Evolutionary conservation across 2,113 vertebrate species (phyloP), one percentile per base, ranked within the genome.

Genomic region (Bubo scandiacus): DNA sequence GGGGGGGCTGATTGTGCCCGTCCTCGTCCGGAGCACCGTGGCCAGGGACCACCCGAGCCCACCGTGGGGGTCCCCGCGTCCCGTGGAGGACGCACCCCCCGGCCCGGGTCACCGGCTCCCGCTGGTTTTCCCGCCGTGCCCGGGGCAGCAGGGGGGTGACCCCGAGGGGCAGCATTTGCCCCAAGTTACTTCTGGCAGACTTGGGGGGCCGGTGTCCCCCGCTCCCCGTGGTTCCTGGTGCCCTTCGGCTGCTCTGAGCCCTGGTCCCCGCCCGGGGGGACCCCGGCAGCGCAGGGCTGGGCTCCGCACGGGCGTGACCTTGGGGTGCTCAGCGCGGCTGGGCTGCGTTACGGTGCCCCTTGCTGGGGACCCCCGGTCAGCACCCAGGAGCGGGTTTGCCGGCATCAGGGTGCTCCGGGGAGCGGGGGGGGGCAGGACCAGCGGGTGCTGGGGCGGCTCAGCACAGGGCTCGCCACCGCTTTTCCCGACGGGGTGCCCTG

Each of bases 171-270:
- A n/a, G 17, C 8, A 2, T 30, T 51, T 18, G 43, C 30, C 49
- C 47, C 32, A 2, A 9, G 43, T 65, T 54, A 14, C n/a, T 63
- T 23, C 81, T n/a, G 63, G 34, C 40, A 62, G 51, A 27, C 8
- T 1, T 32, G 34, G 52, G 75, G 61, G 40, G n/a, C 14, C 5
- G 32, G 17, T 34, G 43, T 43, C 12, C 15, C 58, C 49, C 36
- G 36, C 6, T 0, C 43, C 54, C 2, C 1, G 12, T 18, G 26
- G 15, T 2, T 54, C 29, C 12, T 3, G 5, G 21, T 49, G 81
- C 55, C 80, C 54, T 77, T 75, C 3, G 15, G 49, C 36, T 23
- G 30, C 75, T 40, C 54, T 11, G 80, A 70, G 77, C 55, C 36
- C 67, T 4, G 42, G 3, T 40, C 55, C 29, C 52, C 1, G 1